A percentile compares a stretch with the other conserved stretches of the same genome.
These are phyloP conservation scores for Percopsis transmontana DNA, from an alignment of 2,113 vertebrate species.

Conservation along the genomic window DNA sequence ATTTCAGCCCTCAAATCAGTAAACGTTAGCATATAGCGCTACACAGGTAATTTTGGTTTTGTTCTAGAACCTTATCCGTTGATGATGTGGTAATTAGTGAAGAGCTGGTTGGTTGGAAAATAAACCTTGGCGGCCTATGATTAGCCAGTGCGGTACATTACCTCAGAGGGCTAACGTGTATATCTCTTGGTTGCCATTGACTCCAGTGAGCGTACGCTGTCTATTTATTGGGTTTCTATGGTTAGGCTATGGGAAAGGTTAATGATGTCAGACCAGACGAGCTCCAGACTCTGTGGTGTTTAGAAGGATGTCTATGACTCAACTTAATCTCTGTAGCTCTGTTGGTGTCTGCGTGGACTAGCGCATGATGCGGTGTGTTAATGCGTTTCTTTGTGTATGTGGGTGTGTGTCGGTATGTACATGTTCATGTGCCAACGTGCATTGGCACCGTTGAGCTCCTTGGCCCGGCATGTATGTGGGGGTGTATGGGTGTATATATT, in stretches of 20 bases:
- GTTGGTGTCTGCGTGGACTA: slow-evolving; percentile 10
- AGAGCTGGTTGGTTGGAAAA: too few species aligned
- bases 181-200: neutral
- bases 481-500: neutral
- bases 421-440: neutral
- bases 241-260: neutral
- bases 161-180: neutral
- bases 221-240: neutral
- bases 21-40: too few species aligned
- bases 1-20: too few species aligned
- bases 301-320: slow-evolving; percentile 4
- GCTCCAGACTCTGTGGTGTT: neutral
- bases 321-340: slow-evolving; percentile 1
- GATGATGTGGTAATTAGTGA: too few species aligned
- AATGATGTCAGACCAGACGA: neutral
- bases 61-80: too few species aligned
- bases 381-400: too few species aligned
- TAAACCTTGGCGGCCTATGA: too few species aligned
- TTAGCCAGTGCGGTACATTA: neutral
- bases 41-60: too few species aligned
- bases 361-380: slow-evolving; percentile 1
- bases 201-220: neutral
- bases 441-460: neutral
- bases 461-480: slow-evolving; percentile 1
- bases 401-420: slow-evolving; percentile 11